Conservation (phyloP, 2,888 invertebrate species). For the Nymphalis c-album region DNA sequence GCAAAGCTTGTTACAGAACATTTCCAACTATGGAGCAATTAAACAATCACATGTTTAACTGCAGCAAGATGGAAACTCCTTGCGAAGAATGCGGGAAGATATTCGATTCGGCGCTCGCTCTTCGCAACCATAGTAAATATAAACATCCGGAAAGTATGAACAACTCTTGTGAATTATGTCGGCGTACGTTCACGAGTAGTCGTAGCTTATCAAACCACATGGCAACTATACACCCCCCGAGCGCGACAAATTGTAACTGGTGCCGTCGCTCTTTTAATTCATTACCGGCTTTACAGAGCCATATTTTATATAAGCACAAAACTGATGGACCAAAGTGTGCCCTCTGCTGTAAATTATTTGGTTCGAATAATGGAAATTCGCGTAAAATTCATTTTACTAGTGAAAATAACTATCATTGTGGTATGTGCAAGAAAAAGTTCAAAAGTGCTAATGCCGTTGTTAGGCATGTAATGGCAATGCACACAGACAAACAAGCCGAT, state of each 20-base stretch:
- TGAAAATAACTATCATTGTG: constrained; percentile 23
- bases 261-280: constrained; percentile 54
- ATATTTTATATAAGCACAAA: constrained; percentile 55
- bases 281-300: constrained; percentile 52
- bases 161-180: constrained; percentile 55
- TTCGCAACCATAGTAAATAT: constrained; percentile 60
- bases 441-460: constrained; percentile 14
- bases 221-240: constrained; percentile 51
- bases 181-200: constrained; percentile 52
- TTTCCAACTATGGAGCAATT: constrained; percentile 49
- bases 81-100: constrained; percentile 56
- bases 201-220: constrained; percentile 56
- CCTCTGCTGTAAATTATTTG: constrained; percentile 54
- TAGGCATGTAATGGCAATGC: constrained; percentile 21
- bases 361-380: constrained; percentile 49
- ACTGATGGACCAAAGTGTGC: constrained; percentile 47
- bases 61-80: constrained; percentile 49
- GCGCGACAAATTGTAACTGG: constrained; percentile 49
- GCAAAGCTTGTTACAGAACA: constrained; percentile 57
- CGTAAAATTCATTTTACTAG: constrained; percentile 45
- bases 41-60: constrained; percentile 47
- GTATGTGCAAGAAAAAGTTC: constrained; percentile 23
- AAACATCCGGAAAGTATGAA: constrained; percentile 54
- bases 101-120: constrained; percentile 52
- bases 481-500: constrained; percentile 3